Evolutionary conservation across 2,888 invertebrate species (phyloP), one percentile per base, ranked within the genome.

Genomic region (Caenorhabditis zanzibari): DNA sequence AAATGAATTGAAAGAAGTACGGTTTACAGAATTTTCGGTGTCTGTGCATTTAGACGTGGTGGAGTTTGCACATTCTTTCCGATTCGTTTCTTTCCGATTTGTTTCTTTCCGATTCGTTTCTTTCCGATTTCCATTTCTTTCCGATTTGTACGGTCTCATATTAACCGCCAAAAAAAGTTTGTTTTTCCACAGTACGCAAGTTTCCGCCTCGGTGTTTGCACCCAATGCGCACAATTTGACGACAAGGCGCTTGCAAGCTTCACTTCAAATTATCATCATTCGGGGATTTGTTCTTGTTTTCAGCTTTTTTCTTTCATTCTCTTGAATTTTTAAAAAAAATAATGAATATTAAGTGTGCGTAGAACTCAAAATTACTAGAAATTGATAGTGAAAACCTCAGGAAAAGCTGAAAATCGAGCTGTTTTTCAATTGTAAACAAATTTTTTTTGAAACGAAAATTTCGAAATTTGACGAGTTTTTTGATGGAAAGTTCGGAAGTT

Each of bases 211-310:
- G 61, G 72, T 73, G 72, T 61, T 61, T 73, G 61, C 72, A 32
- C 2, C 32, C 16, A 16, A 14, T 47, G 49, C 61, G 22, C 19
- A 19, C 0, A 26, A 14, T 12, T 26, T 24, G 7, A 54, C 54
- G 54, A 54, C 14, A 24, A 10, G 2, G 9, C 19, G 19, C 22
- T 38, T 44, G n/a, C 44, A 26, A 12, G 26, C 16, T 26, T 58
- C 59, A 19, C 32, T 47, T 22, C 16, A 59, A 35, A 47, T 26
- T 28, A 41, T 72, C 72, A 72, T 72, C 52, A 61, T 73, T 73
- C 35, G 19, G 12, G 6, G n/a, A 1, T 19, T 59, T 49, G 3
- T 61, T 22, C 19, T 16, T 2, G 1, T 22, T 49, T 59, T 1
- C 6, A 26, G 14, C 26, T 12, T 2, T 54, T 54, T 54, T 54